Evolutionary conservation across 2,888 invertebrate genomes (phyloP).

Genomic region (Pseudococcus viburni): DNA sequence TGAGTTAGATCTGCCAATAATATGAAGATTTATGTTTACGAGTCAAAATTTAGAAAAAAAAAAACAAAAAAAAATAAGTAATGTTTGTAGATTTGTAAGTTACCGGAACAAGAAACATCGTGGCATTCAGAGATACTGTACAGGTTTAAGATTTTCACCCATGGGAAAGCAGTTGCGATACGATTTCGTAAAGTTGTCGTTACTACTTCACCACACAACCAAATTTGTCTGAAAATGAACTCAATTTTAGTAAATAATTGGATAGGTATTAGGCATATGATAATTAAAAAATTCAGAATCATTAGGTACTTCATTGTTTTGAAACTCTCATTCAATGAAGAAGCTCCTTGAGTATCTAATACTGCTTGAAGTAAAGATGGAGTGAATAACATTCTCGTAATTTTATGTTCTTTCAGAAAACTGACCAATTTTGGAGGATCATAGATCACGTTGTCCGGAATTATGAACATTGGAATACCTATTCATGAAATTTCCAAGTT

Average conservation of each 20-base stretch:
- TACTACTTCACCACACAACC: constrained; percentile 70
- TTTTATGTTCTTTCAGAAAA: constrained; percentile 68
- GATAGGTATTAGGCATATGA: too few species aligned
- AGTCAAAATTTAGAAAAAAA: neutral
- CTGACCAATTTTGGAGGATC: constrained; percentile 69
- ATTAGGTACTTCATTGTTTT: constrained; percentile 66
- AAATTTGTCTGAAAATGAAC: constrained; percentile 68
- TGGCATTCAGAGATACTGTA: constrained; percentile 70
- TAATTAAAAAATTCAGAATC: neutral
- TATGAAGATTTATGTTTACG: too few species aligned
- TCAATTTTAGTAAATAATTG: too few species aligned
- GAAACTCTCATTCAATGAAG: constrained; percentile 53
- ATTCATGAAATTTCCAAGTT: constrained; percentile 15
- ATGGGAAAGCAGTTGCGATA: constrained; percentile 68
- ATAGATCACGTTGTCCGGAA: constrained; percentile 69
- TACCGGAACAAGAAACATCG: constrained; percentile 69
- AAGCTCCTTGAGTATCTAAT: constrained; percentile 67
- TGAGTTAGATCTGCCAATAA: constrained; percentile 67
- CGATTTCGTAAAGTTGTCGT: constrained; percentile 69
- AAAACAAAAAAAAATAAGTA: constrained; percentile 33
- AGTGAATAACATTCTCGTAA: constrained; percentile 69
- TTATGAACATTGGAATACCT: constrained; percentile 69
- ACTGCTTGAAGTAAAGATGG: constrained; percentile 69
- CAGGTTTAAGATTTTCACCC: constrained; percentile 69
- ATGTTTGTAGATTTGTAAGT: neutral